These are phyloP conservation scores for Lipophrys pholis DNA, from an alignment of 2,113 vertebrate genomes.

Conservation along the genomic window DNA sequence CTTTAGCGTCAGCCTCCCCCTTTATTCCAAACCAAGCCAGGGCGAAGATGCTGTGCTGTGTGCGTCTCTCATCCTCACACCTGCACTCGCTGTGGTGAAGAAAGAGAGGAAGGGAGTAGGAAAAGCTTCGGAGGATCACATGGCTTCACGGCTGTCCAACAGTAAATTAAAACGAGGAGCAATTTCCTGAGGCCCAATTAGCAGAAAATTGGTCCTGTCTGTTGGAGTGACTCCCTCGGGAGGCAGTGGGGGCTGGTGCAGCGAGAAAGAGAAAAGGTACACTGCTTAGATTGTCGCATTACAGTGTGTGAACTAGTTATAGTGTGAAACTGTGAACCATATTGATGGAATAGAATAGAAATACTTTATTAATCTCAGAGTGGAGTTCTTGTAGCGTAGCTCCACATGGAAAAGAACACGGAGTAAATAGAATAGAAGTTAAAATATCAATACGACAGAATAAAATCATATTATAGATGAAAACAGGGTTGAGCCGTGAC, in stretches of 20 bases:
- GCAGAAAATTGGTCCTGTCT: constrained; percentile 86
- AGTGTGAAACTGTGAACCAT: not conserved
- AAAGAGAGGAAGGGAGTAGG: constrained; percentile 24
- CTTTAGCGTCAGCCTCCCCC: constrained; percentile 4
- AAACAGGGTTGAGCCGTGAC: not conserved
- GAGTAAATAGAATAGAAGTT: too few relatives aligned
- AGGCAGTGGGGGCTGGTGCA: constrained; percentile 25
- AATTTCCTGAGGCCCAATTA: constrained; percentile 86
- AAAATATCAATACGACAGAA: too few relatives aligned
- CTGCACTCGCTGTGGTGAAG: constrained; percentile 39
- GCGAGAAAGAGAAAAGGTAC: constrained; percentile 31
- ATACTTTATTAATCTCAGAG: too few relatives aligned
- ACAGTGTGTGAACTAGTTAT: constrained; percentile 25
- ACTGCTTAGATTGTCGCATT: constrained; percentile 39
- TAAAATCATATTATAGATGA: not conserved
- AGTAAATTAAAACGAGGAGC: constrained; percentile 84
- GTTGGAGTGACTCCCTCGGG: constrained; percentile 74
- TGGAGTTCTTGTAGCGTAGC: too few relatives aligned
- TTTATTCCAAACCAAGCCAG: constrained; percentile 14
- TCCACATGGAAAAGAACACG: too few relatives aligned
- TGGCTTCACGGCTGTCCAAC: constrained; percentile 80
- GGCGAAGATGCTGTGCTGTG: constrained; percentile 5
- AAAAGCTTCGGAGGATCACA: constrained; percentile 67
- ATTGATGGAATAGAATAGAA: not conserved
- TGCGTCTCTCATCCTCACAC: constrained; percentile 63